These are phyloP conservation scores for Mystacornis crossleyi DNA, from an alignment of 2,113 vertebrate species.

Conservation along the genomic window DNA sequence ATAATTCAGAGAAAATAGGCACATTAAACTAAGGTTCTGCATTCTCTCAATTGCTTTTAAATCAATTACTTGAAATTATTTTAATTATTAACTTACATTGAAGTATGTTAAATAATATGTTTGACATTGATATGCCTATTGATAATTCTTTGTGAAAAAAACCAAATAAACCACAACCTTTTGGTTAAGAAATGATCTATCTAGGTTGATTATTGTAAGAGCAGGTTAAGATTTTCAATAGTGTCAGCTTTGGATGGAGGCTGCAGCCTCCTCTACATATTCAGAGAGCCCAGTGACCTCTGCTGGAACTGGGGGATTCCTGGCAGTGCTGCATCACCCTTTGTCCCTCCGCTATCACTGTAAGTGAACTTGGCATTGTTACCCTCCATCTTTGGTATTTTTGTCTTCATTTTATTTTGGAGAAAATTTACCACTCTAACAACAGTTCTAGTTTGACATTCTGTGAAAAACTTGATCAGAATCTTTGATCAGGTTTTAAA, in stretches of 20 bases:
- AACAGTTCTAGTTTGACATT: background rate
- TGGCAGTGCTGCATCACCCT: background rate
- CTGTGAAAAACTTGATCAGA: background rate
- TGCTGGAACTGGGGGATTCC: background rate
- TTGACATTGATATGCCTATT: background rate
- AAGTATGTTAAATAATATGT: background rate
- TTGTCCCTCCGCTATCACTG: background rate
- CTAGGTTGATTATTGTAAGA: background rate
- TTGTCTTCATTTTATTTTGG: background rate
- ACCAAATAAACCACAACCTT: background rate
- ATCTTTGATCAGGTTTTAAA: background rate
- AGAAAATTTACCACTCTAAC: background rate
- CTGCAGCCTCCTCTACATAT: background rate
- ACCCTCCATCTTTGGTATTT: background rate
- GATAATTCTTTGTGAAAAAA: background rate
- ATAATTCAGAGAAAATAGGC: background rate
- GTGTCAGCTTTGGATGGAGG: background rate
- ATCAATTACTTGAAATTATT: background rate
- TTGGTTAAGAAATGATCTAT: background rate
- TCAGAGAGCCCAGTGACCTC: background rate
- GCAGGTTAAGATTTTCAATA: background rate
- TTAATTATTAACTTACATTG: background rate
- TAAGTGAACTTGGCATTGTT: background rate
- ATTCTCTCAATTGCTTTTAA: background rate
- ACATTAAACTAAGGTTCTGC: background rate